Conservation (phyloP, 2,113 vertebrate genomes). For the Bufo gargarizans region DNA sequence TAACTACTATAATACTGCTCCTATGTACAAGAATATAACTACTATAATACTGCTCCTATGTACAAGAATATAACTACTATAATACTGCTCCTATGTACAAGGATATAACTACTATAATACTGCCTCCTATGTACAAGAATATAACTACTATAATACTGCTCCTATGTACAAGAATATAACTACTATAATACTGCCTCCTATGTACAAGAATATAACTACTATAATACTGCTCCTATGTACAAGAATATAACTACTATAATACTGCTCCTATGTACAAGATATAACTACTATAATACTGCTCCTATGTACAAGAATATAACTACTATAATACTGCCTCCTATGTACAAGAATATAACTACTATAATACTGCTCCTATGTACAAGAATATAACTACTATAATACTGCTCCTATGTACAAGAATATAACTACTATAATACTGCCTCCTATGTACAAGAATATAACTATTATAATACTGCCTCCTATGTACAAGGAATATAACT, state of each 20-base stretch:
- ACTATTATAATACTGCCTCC: neutral
- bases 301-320: neutral
- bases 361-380: too few relatives aligned
- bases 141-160: neutral
- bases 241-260: neutral
- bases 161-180: neutral
- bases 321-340: too few relatives aligned
- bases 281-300: neutral
- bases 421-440: slow-evolving; percentile 5
- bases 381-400: slow-evolving; percentile 1
- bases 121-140: too few relatives aligned
- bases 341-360: too few relatives aligned
- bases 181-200: neutral
- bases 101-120: too few relatives aligned
- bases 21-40: neutral
- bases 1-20: neutral
- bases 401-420: neutral
- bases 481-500: neutral
- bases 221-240: too few relatives aligned
- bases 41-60: neutral
- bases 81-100: too few relatives aligned
- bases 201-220: neutral
- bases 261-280: too few relatives aligned
- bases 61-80: too few relatives aligned
- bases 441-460: neutral